A percentile compares a stretch with the other conserved stretches of the same genome.
Conservation (phyloP, 2,113 vertebrate genomes). For the Grus americana region DNA sequence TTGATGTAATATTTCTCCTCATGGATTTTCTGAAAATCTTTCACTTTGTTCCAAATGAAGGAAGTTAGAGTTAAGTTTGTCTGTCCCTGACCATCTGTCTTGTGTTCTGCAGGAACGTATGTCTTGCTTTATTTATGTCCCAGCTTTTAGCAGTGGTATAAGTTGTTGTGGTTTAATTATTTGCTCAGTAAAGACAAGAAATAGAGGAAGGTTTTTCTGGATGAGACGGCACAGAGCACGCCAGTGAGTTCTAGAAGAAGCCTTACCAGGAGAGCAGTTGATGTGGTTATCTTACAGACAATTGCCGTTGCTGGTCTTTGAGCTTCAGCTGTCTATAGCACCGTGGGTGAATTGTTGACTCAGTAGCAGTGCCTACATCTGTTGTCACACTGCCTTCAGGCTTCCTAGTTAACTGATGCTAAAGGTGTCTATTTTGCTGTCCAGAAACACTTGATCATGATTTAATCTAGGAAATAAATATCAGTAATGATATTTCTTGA, state of each 20-base stretch:
- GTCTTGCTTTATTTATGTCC: neutral
- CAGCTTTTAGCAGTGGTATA: neutral
- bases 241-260: neutral
- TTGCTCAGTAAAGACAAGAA: neutral
- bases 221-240: neutral
- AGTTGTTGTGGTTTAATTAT: neutral
- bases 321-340: neutral
- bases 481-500: neutral
- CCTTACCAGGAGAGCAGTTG: neutral
- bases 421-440: neutral
- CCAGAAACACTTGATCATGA: neutral
- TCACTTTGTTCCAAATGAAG: neutral
- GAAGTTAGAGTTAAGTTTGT: neutral
- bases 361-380: neutral
- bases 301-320: fast-evolving
- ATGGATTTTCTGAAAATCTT: neutral
- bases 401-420: neutral
- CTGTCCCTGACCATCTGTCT: neutral
- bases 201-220: neutral
- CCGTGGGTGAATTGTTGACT: fast-evolving
- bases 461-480: neutral
- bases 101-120: neutral
- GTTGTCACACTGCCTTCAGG: neutral
- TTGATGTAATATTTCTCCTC: neutral
- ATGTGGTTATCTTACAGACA: neutral